Conservation (phyloP, 2,888 invertebrate genomes). For the Melanargia galathea region DNA sequence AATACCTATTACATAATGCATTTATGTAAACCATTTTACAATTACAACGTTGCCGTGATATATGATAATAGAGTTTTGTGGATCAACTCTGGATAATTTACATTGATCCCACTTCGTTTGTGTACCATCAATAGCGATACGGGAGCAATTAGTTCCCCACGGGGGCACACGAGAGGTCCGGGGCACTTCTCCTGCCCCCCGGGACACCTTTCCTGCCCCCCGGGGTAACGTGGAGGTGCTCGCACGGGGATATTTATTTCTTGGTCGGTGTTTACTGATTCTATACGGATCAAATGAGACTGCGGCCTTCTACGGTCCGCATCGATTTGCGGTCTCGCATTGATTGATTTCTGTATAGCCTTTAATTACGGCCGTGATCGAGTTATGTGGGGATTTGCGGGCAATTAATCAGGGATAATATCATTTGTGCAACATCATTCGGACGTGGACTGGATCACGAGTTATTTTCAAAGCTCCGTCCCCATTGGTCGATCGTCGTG, state of each 20-base stretch:
- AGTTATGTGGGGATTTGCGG: conserved; percentile 32
- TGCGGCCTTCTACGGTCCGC: conserved; percentile 31
- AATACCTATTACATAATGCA: not conserved
- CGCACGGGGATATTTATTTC: conserved; percentile 69
- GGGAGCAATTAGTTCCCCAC: conserved; percentile 75
- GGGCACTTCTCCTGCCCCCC: too few species aligned
- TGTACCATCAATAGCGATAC: conserved; percentile 75
- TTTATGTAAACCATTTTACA: conserved; percentile 16
- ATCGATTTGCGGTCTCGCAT: conserved; percentile 37
- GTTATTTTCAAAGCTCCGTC: not conserved
- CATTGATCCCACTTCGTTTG: conserved; percentile 68
- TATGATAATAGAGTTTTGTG: conserved; percentile 61
- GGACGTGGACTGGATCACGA: conserved; percentile 8
- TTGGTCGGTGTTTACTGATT: conserved; percentile 63
- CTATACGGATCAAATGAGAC: conserved; percentile 52
- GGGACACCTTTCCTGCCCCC: too few species aligned
- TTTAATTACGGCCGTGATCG: conserved; percentile 37
- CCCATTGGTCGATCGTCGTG: not conserved
- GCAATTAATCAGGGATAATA: conserved; percentile 32
- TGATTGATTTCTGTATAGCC: conserved; percentile 39
- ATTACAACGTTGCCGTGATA: conserved; percentile 52
- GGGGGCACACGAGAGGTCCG: conserved; percentile 39
- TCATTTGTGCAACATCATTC: conserved; percentile 26
- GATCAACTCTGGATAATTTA: conserved; percentile 66
- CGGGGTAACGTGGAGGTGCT: conserved; percentile 34